phyloP scores from a whole-genome alignment of 2,113 vertebrate genomes.

The Eulemur macaco region DNA sequence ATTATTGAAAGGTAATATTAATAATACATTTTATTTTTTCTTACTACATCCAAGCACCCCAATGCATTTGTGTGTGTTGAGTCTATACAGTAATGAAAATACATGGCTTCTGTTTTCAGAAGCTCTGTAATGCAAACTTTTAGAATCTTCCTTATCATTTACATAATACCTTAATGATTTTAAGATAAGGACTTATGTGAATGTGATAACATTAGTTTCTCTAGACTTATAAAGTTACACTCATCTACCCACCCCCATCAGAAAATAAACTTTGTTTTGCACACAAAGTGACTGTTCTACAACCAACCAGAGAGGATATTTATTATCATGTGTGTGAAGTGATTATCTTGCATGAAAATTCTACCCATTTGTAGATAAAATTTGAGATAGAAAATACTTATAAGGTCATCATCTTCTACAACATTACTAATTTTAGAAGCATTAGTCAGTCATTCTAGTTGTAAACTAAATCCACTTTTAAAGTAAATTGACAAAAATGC shows the following conservation, averaged over 20 bases:
- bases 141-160: not conserved
- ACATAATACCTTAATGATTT: accelerated
- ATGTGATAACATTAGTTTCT: not conserved
- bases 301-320: not conserved
- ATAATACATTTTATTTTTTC: not conserved
- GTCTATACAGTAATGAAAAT: not conserved
- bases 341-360: not conserved
- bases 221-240: not conserved
- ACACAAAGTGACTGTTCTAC: not conserved
- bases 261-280: not conserved
- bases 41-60: not conserved
- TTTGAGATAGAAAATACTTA: not conserved
- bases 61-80: not conserved
- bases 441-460: not conserved
- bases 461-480: not conserved
- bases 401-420: not conserved
- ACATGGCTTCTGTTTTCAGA: not conserved
- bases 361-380: not conserved
- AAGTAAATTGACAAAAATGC: not conserved
- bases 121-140: not conserved
- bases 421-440: not conserved
- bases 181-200: not conserved
- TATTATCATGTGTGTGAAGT: not conserved
- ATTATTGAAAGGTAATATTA: not conserved
- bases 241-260: not conserved